These are phyloP conservation scores for Gadopsis marmoratus DNA, from an alignment of 2,797 vertebrate genomes.

Conservation along the genomic window DNA sequence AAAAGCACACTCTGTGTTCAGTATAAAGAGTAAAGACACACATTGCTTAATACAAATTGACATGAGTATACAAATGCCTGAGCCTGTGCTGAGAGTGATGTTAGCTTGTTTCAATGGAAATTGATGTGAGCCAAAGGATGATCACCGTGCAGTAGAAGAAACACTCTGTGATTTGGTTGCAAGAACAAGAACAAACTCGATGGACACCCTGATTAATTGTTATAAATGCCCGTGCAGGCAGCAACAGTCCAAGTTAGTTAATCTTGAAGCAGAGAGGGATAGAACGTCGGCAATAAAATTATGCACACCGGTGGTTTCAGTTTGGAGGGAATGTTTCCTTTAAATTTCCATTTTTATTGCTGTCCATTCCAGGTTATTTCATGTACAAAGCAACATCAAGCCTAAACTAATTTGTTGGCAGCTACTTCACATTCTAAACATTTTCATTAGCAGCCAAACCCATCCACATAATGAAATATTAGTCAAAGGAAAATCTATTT, in stretches of 20 bases:
- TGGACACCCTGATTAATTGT: constrained; percentile 74
- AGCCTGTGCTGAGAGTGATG: constrained; percentile 33
- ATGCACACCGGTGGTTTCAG: constrained; percentile 73
- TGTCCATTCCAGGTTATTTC: constrained; percentile 81
- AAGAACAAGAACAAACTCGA: constrained; percentile 64
- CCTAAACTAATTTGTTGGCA: constrained; percentile 77
- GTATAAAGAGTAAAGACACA: constrained; percentile 18
- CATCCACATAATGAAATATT: constrained; percentile 69
- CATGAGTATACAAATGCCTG: constrained; percentile 16
- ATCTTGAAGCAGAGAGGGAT: constrained; percentile 66
- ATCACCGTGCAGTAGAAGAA: constrained; percentile 46
- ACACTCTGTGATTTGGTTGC: constrained; percentile 43
- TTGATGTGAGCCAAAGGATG: constrained; percentile 39
- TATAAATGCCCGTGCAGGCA: constrained; percentile 68
- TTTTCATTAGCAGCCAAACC: constrained; percentile 74
- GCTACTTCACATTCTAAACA: constrained; percentile 77
- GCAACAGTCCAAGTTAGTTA: constrained; percentile 65
- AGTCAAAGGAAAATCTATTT: constrained; percentile 68
- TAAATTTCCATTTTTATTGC: constrained; percentile 86
- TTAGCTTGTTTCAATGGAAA: constrained; percentile 38
- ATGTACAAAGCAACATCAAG: constrained; percentile 74
- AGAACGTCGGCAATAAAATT: constrained; percentile 73
- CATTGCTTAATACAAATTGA: constrained; percentile 34
- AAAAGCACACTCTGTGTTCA: constrained; percentile 21
- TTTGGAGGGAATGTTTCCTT: constrained; percentile 72